Evolutionary conservation across 2,888 invertebrate species (phyloP).

Genomic region (Dynastes maya): DNA sequence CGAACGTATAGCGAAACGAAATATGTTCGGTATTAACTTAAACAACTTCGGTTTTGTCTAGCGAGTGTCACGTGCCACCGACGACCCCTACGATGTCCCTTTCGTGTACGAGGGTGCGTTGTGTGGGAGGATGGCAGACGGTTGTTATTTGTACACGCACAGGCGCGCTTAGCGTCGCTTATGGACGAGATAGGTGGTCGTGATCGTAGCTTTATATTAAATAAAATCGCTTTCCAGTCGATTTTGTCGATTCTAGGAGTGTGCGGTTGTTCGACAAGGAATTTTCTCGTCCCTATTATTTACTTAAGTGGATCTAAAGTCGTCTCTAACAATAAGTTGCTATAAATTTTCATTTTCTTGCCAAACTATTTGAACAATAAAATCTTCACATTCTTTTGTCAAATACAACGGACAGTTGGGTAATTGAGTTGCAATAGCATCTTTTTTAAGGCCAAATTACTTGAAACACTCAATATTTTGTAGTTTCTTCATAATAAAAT

Average conservation of each 20-base stretch:
- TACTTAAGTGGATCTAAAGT: no score
- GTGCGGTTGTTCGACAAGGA: not conserved
- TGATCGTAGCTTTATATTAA: constrained; percentile 3
- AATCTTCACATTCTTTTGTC: no score
- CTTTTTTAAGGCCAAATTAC: no score
- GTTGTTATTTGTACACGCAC: not conserved
- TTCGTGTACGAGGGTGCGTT: constrained; percentile 1
- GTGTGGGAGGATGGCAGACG: not conserved
- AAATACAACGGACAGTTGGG: no score
- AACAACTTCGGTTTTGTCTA: constrained; percentile 42
- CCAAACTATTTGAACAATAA: no score
- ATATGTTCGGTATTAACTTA: constrained; percentile 46
- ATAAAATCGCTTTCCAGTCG: constrained; percentile 13
- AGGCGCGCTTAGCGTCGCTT: constrained; percentile 1
- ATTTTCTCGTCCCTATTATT: not conserved
- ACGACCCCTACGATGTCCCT: not conserved
- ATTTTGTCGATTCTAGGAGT: not conserved
- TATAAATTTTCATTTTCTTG: no score
- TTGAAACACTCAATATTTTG: no score
- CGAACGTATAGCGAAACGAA: constrained; percentile 37
- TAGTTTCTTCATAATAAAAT: no score
- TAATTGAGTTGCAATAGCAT: no score
- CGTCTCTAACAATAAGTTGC: no score
- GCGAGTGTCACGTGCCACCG: constrained; percentile 30
- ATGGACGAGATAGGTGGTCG: not conserved